These are phyloP conservation scores for Darevskia nairensis DNA, from an alignment of 2,797 vertebrate species.

Conservation along the genomic window DNA sequence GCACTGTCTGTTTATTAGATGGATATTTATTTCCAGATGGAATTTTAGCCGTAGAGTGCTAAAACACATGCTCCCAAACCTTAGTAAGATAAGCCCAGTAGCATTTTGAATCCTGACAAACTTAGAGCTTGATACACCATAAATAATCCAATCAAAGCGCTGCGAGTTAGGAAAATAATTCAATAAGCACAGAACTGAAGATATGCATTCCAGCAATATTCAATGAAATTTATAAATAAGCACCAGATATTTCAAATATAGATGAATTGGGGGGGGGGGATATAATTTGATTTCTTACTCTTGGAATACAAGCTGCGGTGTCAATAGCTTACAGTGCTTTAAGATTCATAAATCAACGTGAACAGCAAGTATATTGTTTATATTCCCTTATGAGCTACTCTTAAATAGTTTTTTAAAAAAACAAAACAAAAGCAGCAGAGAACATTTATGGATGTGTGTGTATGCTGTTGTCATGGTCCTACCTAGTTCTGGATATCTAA, in stretches of 20 bases:
- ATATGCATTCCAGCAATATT: slow-evolving; percentile 55
- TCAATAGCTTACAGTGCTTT: slow-evolving; percentile 30
- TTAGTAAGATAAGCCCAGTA: not conserved
- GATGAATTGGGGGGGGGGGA: slow-evolving; percentile 36
- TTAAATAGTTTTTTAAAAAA: not conserved
- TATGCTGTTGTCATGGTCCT: not conserved
- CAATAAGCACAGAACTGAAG: slow-evolving; percentile 50
- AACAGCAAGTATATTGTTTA: not conserved
- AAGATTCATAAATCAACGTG: slow-evolving; percentile 28
- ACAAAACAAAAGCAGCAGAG: not conserved
- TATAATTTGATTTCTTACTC: slow-evolving; percentile 60
- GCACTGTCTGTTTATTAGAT: not conserved
- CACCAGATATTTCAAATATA: slow-evolving; percentile 39
- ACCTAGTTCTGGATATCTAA: not conserved
- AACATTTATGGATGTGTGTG: not conserved
- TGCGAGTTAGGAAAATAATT: slow-evolving; percentile 61
- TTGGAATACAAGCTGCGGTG: slow-evolving; percentile 37
- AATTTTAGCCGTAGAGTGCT: not conserved
- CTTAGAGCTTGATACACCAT: not conserved
- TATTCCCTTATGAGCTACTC: slow-evolving; percentile 22
- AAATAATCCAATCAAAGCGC: not conserved
- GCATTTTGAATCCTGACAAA: not conserved
- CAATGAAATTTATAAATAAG: slow-evolving; percentile 57
- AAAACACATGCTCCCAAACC: not conserved
- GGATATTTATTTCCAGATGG: not conserved